These are phyloP conservation scores for Caiman crocodilus DNA, from an alignment of 2,797 vertebrate species.

Conservation along the genomic window DNA sequence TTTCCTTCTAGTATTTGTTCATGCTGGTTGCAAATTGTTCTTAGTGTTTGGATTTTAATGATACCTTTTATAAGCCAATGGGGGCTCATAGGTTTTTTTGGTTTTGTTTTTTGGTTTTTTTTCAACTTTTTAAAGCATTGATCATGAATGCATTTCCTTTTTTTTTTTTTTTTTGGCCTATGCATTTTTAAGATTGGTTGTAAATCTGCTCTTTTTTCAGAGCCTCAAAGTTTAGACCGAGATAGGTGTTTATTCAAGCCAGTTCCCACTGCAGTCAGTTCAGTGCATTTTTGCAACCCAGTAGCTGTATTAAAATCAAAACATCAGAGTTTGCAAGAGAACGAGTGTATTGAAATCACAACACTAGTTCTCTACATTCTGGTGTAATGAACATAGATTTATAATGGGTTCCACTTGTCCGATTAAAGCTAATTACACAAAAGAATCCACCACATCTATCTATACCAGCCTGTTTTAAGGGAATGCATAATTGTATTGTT, in stretches of 20 bases:
- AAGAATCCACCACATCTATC: background rate
- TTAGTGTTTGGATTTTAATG: conserved; percentile 14
- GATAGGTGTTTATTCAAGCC: background rate
- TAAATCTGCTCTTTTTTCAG: background rate
- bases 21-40: background rate
- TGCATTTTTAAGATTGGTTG: background rate
- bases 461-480: background rate
- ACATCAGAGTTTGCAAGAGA: background rate
- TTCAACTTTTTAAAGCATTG: too few relatives aligned
- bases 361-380: background rate
- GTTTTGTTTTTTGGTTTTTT: background rate
- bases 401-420: conserved; percentile 8
- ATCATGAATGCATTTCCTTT: background rate
- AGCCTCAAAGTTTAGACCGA: background rate
- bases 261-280: background rate
- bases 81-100: background rate
- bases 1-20: conserved; percentile 24
- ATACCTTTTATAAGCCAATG: background rate
- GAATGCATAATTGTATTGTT: conserved; percentile 29
- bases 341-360: background rate
- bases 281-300: background rate
- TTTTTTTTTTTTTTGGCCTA: background rate
- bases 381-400: background rate
- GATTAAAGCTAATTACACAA: conserved; percentile 31
- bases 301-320: background rate